Evolutionary conservation across 1,140 invertebrate genomes (phyloP), one percentile per base, ranked within the genome.

Genomic region (Zophobas atratus): DNA sequence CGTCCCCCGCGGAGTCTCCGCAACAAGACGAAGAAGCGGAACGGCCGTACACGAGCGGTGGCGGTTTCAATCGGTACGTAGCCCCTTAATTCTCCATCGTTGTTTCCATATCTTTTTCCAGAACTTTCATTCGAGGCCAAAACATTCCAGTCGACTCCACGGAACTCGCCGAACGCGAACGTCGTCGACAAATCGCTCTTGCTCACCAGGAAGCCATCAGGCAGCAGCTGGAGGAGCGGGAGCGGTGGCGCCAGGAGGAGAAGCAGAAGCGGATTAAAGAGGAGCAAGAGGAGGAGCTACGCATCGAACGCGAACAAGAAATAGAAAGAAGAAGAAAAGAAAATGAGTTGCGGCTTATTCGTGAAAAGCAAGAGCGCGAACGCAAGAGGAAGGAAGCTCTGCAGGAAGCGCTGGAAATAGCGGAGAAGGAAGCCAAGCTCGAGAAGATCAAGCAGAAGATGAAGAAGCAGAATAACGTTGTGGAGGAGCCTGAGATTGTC

Each of bases 161-260:
- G 79, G 88, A 92, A 73, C 86, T 92, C 77, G 91, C 91, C 6
- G 91, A 94, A 85, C 87, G 92, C 70, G 93, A 94, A 86, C 87
- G 87, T 72, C 92, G 89, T 84, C 87, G 93, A 49, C 90, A 92
- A 74, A 91, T 93, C 85, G 93, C 93, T 6, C 81, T 93, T 77
- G 92, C 93, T 83, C 88, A 93, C 71, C 93, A 94, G 84, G 91
- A 90, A 49, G 92, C 92, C 6, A 93, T 95, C 77, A 89, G 92
- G 77, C 89, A 90, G 83, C 93, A 95, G 82, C 86, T 94, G 43
- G 92, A 93, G 84, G 93, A 94, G 83, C 88, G 90, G 63, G 92
- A 94, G 81, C 89, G 88, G 80, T 87, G 88, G 46, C 88, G 90
- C 5, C 90, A 89, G 82, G 91, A 93, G 83, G 93, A 94, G 83